phyloP scores from a whole-genome alignment of 2,888 invertebrate species.

The Luperina testacea region DNA sequence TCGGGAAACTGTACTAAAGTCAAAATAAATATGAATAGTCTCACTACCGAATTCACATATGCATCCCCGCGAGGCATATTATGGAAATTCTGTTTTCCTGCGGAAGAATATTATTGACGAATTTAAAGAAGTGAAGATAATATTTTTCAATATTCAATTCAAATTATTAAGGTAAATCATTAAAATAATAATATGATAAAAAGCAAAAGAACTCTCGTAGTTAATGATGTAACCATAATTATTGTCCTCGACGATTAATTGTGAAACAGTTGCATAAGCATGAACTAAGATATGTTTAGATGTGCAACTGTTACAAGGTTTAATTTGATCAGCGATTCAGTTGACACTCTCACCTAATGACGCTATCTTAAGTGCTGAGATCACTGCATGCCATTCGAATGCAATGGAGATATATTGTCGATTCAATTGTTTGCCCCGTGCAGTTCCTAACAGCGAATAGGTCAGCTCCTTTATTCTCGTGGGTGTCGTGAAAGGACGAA shows the following conservation, averaged over 20 bases:
- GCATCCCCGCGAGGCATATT: not conserved
- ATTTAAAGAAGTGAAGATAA: not conserved
- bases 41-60: not conserved
- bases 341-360: conserved; percentile 57
- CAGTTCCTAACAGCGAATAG: conserved; percentile 33
- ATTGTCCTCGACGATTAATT: conserved; percentile 24
- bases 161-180: not conserved
- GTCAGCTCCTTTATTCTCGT: conserved; percentile 49
- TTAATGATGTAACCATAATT: conserved; percentile 25
- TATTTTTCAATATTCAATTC: not conserved
- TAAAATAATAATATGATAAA: conserved; percentile 3
- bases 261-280: conserved; percentile 44
- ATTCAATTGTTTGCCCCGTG: conserved; percentile 41
- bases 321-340: conserved; percentile 62
- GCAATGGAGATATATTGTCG: conserved; percentile 37
- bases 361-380: conserved; percentile 51
- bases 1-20: conserved; percentile 22
- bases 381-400: conserved; percentile 37
- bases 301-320: conserved; percentile 64
- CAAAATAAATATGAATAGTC: conserved; percentile 12
- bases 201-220: conserved; percentile 3
- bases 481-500: conserved; percentile 48
- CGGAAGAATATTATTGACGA: not conserved
- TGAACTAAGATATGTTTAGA: conserved; percentile 56
- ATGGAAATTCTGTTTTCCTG: not conserved